A percentile compares a stretch with the other conserved stretches of the same genome.
Evolutionary conservation across 1,140 invertebrate species (phyloP).

Genomic region (Lepeophtheirus salmonis): DNA sequence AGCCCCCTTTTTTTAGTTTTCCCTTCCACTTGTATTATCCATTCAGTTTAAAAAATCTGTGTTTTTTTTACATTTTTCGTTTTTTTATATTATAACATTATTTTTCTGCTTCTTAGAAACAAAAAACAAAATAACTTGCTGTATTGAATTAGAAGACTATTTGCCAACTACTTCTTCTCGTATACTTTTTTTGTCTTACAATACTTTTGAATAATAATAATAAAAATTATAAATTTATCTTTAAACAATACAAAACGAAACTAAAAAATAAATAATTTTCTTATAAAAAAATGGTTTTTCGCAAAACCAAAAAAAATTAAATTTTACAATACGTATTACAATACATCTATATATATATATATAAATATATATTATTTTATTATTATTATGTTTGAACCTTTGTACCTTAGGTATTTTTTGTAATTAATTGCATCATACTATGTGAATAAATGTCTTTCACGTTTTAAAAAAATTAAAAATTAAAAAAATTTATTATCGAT

Average conservation of each 20-base stretch:
- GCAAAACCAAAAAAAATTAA: neutral
- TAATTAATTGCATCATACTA: neutral
- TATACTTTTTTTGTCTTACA: too few relatives aligned
- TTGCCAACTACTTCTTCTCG: too few relatives aligned
- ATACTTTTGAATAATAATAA: too few relatives aligned
- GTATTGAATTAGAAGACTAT: too few relatives aligned
- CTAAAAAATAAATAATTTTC: too few relatives aligned
- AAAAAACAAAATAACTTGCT: too few relatives aligned
- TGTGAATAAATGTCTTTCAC: neutral
- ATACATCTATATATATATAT: neutral
- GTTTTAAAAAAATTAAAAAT: slow-evolving; percentile 1
- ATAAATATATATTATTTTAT: slow-evolving; percentile 5
- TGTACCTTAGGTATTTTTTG: slow-evolving; percentile 1
- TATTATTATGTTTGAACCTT: neutral
- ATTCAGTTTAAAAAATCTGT: neutral
- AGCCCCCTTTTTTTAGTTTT: neutral
- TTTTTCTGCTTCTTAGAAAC: too few relatives aligned
- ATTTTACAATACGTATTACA: neutral
- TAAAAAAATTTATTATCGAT: slow-evolving; percentile 4
- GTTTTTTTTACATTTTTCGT: too few relatives aligned
- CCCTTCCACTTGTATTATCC: neutral
- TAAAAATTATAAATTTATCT: too few relatives aligned
- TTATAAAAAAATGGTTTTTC: too few relatives aligned
- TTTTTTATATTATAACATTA: neutral
- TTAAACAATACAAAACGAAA: too few relatives aligned